Base-by-base conservation (phyloP, 2,113 vertebrate genomes). In the Alectura lathami region DNA sequence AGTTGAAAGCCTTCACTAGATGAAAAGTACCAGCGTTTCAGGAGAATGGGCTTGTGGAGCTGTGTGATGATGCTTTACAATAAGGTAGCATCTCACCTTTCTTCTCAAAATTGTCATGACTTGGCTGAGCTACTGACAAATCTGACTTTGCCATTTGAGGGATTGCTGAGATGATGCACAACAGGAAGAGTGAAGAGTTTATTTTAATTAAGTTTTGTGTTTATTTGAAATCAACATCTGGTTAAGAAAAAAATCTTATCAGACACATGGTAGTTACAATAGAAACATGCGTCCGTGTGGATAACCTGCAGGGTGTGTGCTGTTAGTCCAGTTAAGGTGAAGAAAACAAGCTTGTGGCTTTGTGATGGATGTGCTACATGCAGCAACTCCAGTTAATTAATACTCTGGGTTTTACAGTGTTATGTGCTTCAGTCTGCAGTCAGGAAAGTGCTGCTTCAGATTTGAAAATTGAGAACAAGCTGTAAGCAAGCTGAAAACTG, bases 331-430 rank as follows among this genome's bases (percentile, higher is more conserved):
- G 63, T 76, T 89, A 67, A 5, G 86, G 74, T 24, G 67, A 94
- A 47, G 68, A 74, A 91, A 91, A 93, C 83, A 85, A 94, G 76
- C 76, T 88, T 90, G 87, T 83, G 94, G 91, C 68, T 97, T 93
- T 77, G 26, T 88, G 89, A 89, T 86, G 83, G 73, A 91, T 78
- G 76, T 95, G 83, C 76, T 83, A n/a, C 18, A 10, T 72, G 86
- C 80, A 94, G 88, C 91, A 94, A 90, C 26, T 56, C 51, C 40
- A 56, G 32, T 57, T 93, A 84, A 90, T 96, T 97, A 96, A 82
- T 95, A 81, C 88, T 56, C 45, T 94, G 60, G 62, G 53, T 92
- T 96, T 93, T 81, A 69, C 93, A 60, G 83, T 83, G 63, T 43
- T 88, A 17, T 18, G 17, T 88, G 47, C 82, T 82, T 88, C 92